A percentile compares a stretch with the other conserved stretches of the same genome.
Evolutionary conservation across 2,113 vertebrate species (phyloP).

Genomic region (Okapia johnstoni): DNA sequence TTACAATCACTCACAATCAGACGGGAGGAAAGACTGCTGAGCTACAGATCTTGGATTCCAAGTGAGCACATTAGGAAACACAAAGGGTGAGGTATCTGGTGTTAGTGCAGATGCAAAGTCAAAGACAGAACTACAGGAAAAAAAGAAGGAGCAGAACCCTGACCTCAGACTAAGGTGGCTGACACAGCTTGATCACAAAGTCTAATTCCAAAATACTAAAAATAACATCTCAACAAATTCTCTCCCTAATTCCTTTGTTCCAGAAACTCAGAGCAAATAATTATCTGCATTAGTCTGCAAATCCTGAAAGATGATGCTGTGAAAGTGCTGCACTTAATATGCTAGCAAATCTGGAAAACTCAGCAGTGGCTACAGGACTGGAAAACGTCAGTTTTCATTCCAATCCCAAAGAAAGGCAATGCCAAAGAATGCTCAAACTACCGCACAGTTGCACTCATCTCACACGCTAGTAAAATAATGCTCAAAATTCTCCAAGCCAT

Average conservation of each 20-base stretch:
- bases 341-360: too few relatives aligned
- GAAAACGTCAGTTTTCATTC: too few relatives aligned
- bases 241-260: background rate
- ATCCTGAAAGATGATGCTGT: too few relatives aligned
- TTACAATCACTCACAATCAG: background rate
- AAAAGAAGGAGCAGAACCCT: background rate
- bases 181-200: background rate
- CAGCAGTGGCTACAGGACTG: too few relatives aligned
- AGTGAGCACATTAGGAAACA: background rate
- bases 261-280: background rate
- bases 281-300: background rate
- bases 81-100: background rate
- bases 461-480: too few relatives aligned
- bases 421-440: too few relatives aligned
- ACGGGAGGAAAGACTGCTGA: background rate
- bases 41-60: background rate
- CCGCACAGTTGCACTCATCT: too few relatives aligned
- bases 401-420: too few relatives aligned
- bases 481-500: too few relatives aligned
- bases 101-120: background rate
- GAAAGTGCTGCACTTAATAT: too few relatives aligned
- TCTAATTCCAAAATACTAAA: background rate
- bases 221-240: background rate
- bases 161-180: background rate
- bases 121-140: background rate